Conservation (phyloP, 37 sponge, comb jelly and placozoan species). For the Halichondria panicea region DNA sequence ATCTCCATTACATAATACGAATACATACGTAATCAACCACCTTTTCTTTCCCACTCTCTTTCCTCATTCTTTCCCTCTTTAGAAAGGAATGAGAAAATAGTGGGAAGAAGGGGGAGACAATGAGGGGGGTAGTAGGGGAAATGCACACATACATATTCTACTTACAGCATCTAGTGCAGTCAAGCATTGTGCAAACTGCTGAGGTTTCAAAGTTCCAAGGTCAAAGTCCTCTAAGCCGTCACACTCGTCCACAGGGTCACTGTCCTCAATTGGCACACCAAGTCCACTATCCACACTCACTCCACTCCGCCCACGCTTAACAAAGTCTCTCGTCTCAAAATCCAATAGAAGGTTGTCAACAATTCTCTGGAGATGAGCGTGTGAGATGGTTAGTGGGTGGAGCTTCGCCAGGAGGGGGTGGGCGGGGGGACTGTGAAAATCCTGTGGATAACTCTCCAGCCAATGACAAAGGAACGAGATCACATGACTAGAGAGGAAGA, state of each 20-base stretch:
- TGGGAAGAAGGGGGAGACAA: not conserved
- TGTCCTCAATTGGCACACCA: too few relatives aligned
- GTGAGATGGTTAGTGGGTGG: not conserved
- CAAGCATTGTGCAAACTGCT: conserved; percentile 54
- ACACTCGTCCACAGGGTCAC: not conserved
- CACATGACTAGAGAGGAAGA: conserved; percentile 22
- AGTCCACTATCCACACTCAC: not conserved
- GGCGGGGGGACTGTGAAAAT: conserved; percentile 32
- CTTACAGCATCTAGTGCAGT: conserved; percentile 69
- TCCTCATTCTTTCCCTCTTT: too few relatives aligned
- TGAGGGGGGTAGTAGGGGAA: not conserved
- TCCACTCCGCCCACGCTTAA: not conserved
- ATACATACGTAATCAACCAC: too few relatives aligned
- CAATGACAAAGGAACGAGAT: conserved; percentile 63
- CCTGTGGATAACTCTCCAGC: conserved; percentile 64
- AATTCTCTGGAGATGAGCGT: not conserved
- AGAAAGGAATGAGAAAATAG: not conserved
- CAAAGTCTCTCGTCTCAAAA: too few relatives aligned
- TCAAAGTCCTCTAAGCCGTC: conserved; percentile 8
- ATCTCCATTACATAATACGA: too few relatives aligned
- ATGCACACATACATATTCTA: not conserved
- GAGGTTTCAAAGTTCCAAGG: conserved; percentile 31
- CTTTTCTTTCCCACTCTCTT: too few relatives aligned
- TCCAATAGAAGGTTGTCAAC: too few relatives aligned
- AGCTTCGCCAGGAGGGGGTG: conserved; percentile 10